phyloP scores from a whole-genome alignment of 1,140 invertebrate genomes.

The Ceratosolen solmsi region DNA sequence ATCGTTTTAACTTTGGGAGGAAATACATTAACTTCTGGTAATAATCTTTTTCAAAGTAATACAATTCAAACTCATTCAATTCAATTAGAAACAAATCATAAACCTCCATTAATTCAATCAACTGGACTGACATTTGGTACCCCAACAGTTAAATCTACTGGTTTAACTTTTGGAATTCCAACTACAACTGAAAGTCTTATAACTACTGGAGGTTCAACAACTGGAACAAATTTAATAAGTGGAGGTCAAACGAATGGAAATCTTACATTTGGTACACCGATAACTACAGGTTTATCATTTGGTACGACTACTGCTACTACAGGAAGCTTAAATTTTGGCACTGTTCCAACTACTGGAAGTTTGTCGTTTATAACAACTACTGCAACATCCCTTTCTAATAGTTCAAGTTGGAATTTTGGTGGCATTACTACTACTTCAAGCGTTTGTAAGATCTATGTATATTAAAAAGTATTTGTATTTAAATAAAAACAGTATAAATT shows the following conservation, averaged over 20 bases:
- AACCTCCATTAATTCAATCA: slow-evolving; percentile 50
- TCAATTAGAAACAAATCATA: slow-evolving; percentile 45
- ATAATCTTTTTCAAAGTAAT: not conserved
- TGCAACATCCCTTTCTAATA: slow-evolving; percentile 49
- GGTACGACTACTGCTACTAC: slow-evolving; percentile 51
- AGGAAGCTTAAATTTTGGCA: slow-evolving; percentile 58
- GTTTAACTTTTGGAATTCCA: slow-evolving; percentile 41
- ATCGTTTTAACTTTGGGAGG: slow-evolving; percentile 42
- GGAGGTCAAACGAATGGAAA: slow-evolving; percentile 6
- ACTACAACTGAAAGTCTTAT: not conserved
- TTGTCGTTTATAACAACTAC: slow-evolving; percentile 60
- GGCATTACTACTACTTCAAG: slow-evolving; percentile 19
- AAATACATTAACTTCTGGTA: not conserved
- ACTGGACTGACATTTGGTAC: slow-evolving; percentile 47
- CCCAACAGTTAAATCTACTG: slow-evolving; percentile 30
- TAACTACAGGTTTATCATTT: slow-evolving; percentile 45
- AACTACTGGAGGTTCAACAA: not conserved
- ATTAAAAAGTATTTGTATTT: not conserved
- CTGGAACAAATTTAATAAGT: not conserved
- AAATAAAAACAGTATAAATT: not conserved
- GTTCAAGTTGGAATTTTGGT: not conserved
- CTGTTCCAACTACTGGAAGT: slow-evolving; percentile 47
- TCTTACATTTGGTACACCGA: slow-evolving; percentile 47
- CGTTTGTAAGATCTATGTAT: slow-evolving; percentile 11
- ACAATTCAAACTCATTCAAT: slow-evolving; percentile 30